Conservation (phyloP, 2,888 invertebrate genomes). For the Hirtodrosophila duncani region DNA sequence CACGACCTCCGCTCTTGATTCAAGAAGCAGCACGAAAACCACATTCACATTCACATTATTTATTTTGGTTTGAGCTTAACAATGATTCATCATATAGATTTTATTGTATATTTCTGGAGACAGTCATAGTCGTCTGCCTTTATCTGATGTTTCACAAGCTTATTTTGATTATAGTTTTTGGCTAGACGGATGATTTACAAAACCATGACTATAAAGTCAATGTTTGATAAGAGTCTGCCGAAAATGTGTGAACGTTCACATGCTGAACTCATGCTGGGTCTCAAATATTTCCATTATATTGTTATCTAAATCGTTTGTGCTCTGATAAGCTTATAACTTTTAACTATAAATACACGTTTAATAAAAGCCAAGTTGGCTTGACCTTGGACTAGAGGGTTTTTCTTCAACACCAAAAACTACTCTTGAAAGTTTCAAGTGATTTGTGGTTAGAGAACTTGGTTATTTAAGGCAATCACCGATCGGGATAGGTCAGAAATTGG, state of each 20-base stretch:
- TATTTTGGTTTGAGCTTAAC: conserved; percentile 7
- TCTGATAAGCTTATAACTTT: too few species aligned
- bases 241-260: not conserved
- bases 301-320: too few species aligned
- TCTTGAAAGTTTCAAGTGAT: too few species aligned
- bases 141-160: not conserved
- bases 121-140: conserved; percentile 16
- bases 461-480: too few species aligned
- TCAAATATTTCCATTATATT: conserved; percentile 14
- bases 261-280: conserved; percentile 18
- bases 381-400: too few species aligned
- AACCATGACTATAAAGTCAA: conserved; percentile 39
- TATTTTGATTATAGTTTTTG: conserved; percentile 22
- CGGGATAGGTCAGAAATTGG: too few species aligned
- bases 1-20: conserved; percentile 40
- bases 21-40: conserved; percentile 13
- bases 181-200: conserved; percentile 32
- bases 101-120: conserved; percentile 30
- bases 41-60: not conserved
- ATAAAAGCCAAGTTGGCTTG: too few species aligned
- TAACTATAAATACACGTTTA: too few species aligned
- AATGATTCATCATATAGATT: conserved; percentile 33
- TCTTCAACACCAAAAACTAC: too few species aligned
- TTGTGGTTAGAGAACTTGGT: too few species aligned
- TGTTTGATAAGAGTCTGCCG: conserved; percentile 44